Conservation (phyloP, 2,113 vertebrate species). For the Scalopus aquaticus region DNA sequence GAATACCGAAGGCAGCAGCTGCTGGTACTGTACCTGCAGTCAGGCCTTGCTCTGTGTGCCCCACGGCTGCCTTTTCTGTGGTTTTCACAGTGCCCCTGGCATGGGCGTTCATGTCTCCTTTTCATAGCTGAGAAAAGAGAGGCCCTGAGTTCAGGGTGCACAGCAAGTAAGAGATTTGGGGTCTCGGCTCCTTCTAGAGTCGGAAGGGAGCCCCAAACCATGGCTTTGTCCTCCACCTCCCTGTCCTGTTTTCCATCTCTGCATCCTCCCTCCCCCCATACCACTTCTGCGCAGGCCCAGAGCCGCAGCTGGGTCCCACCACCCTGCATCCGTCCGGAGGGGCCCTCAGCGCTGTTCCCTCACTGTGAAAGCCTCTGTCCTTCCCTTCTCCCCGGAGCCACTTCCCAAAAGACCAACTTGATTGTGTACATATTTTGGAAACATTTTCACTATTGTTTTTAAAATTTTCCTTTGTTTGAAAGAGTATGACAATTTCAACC, state of each 20-base stretch:
- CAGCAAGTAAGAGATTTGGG: not conserved
- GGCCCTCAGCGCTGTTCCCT: not conserved
- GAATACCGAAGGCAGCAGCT: not conserved
- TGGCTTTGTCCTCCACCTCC: not conserved
- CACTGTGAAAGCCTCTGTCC: not conserved
- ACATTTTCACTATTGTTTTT: conserved; percentile 70
- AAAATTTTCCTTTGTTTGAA: conserved; percentile 63
- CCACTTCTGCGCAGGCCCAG: not conserved
- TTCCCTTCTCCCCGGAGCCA: not conserved
- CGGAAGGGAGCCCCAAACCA: not conserved
- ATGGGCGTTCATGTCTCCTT: not conserved
- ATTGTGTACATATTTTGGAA: conserved; percentile 66
- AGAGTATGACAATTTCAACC: conserved; percentile 58
- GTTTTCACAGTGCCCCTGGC: not conserved
- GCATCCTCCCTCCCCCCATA: not conserved
- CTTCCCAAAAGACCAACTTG: conserved; percentile 35
- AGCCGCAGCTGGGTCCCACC: not conserved
- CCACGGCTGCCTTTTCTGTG: not conserved
- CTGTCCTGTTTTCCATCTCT: not conserved
- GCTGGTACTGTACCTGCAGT: not conserved
- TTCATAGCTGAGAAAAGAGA: not conserved
- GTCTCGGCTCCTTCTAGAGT: not conserved
- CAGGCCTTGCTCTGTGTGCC: not conserved
- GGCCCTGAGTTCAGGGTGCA: not conserved
- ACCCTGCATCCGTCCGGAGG: not conserved